A percentile compares a stretch with the other conserved stretches of the same genome.
Evolutionary conservation across 2,797 vertebrate genomes (phyloP).

Genomic region (Heliangelus exortis): DNA sequence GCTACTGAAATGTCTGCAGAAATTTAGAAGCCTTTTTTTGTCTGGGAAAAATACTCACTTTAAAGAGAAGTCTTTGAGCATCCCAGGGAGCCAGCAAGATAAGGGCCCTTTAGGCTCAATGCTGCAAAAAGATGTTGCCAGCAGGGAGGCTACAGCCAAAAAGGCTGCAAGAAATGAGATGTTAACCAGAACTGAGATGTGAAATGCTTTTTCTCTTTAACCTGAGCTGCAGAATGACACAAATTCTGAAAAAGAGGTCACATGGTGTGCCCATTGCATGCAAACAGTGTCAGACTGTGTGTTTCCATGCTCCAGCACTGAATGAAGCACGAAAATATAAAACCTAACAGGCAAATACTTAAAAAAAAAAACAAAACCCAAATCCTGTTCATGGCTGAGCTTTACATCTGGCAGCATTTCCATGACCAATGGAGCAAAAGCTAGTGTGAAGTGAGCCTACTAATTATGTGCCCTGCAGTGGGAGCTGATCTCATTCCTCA

Average conservation of each 20-base stretch:
- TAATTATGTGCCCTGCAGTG: neutral
- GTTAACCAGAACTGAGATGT: neutral
- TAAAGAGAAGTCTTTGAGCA: neutral
- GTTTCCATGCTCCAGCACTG: neutral
- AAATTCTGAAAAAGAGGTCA: neutral
- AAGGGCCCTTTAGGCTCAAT: neutral
- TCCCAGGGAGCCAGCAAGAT: neutral
- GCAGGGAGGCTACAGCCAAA: neutral
- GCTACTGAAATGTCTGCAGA: neutral
- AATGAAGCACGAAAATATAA: neutral
- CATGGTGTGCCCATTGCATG: neutral
- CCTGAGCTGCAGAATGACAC: neutral
- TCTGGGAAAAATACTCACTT: neutral
- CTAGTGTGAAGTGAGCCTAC: accelerated
- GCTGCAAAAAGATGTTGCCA: neutral
- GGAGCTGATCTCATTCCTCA: neutral
- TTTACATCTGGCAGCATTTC: accelerated
- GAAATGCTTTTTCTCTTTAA: neutral
- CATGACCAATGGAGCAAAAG: neutral
- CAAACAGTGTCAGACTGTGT: neutral
- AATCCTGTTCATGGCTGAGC: neutral
- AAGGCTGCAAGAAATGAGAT: neutral
- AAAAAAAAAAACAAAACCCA: neutral
- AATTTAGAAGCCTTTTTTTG: neutral
- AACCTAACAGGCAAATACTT: neutral